Evolutionary conservation across 1,140 invertebrate species (phyloP), one percentile per base, ranked within the genome.

Genomic region (Zaprionus lachaisei): DNA sequence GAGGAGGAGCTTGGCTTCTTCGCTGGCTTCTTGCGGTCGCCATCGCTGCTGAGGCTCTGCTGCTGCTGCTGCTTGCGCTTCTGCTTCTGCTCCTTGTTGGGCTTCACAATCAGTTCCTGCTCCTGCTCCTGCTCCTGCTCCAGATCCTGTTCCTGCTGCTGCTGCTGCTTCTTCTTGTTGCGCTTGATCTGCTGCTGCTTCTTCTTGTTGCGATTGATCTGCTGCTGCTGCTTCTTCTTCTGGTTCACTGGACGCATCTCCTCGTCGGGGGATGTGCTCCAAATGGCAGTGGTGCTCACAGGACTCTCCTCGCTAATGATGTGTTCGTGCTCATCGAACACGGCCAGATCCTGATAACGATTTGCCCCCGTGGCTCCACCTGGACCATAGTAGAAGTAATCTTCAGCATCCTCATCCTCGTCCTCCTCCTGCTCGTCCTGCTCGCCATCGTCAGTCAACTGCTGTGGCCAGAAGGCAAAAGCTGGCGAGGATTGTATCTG

Each of bases 241-340:
- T 73, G 77, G 15, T 70, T 67, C 2, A 72, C 54, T 7, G 82
- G 81, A 38, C 68, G 66, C 1, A 77, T 65, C 22, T 89, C 81
- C 11, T 89, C 76, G n/a, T 80, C 72, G 2, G 28, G 67, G 4
- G 71, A 87, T 0, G 91, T 92, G 17, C 66, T 72, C 91, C 91
- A 92, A 38, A 80, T 69, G 26, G 84, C 91, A 1, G 60, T 37
- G 0, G 91, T 92, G 9, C 37, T 26, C 0, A 51, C 12, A 0
- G 84, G 91, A 60, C 47, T 72, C 0, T 76, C 66, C 58, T 86
- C 66, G 64, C 4, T 49, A 34, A 85, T 20, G 9, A 91, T 12
- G 9, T 68, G 61, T 9, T 80, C 26, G 12, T 74, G 28, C 31
- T 89, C 85, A 20, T 84, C 85, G 38, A 72, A 84, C n/a, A 60